Conservation (phyloP, 2,888 invertebrate genomes). For the Lithodes maja region DNA sequence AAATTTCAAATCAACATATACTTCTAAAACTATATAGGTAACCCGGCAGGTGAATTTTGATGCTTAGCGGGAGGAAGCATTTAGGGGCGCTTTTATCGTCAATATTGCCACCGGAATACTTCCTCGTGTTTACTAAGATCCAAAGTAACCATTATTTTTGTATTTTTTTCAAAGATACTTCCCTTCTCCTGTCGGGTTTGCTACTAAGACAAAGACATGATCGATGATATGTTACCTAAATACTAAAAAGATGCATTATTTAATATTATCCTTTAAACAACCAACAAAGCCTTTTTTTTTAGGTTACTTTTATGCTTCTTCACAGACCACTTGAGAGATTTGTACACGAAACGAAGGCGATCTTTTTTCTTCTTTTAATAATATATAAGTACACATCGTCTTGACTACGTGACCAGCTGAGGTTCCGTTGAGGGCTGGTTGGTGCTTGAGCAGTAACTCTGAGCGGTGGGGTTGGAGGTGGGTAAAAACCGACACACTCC, state of each 20-base stretch:
- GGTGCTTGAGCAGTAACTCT: conserved; percentile 57
- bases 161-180: not conserved
- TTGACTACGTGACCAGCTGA: conserved; percentile 27
- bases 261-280: conserved; percentile 65
- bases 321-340: conserved; percentile 67
- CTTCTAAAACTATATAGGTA: conserved; percentile 41
- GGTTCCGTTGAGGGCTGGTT: conserved; percentile 36
- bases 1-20: conserved; percentile 63
- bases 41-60: conserved; percentile 35
- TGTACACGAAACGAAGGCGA: conserved; percentile 67
- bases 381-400: conserved; percentile 46
- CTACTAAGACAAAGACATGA: conserved; percentile 67
- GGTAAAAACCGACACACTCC: not conserved
- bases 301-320: conserved; percentile 25
- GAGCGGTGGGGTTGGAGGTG: conserved; percentile 37
- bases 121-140: not conserved
- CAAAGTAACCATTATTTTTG: not conserved
- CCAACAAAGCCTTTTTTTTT: conserved; percentile 62
- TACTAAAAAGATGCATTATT: conserved; percentile 41
- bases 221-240: conserved; percentile 67
- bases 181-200: conserved; percentile 1
- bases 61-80: not conserved
- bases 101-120: not conserved
- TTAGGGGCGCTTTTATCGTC: not conserved
- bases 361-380: conserved; percentile 44